A percentile compares a stretch with the other conserved stretches of the same genome.
Evolutionary conservation across 1,140 invertebrate genomes (phyloP).

Genomic region (Macrobrachium rosenbergii): DNA sequence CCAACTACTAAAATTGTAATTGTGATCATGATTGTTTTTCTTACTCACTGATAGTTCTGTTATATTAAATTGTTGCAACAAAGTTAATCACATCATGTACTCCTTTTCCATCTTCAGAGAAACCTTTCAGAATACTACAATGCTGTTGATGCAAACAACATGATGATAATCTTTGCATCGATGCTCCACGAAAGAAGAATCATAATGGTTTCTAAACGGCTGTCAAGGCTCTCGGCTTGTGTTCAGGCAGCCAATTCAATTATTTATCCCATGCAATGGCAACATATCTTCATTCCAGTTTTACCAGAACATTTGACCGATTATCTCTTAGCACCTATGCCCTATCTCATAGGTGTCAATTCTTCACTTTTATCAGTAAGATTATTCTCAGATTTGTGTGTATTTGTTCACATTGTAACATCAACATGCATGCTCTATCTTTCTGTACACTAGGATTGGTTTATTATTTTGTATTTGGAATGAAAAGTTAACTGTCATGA

Average conservation of each 20-base stretch:
- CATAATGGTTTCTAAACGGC: constrained; percentile 87
- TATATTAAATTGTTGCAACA: neutral
- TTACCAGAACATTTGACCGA: constrained; percentile 89
- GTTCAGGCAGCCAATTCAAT: constrained; percentile 94
- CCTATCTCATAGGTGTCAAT: constrained; percentile 85
- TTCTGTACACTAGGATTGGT: neutral
- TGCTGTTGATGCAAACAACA: constrained; percentile 90
- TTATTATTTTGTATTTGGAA: too few species aligned
- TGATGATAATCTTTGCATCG: constrained; percentile 94
- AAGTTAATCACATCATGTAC: neutral
- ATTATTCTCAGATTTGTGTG: neutral
- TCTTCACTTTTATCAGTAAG: constrained; percentile 83
- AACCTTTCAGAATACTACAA: constrained; percentile 97
- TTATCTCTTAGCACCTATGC: constrained; percentile 78
- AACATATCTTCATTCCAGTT: constrained; percentile 97
- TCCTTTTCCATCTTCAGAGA: constrained; percentile 77
- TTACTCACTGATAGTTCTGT: neutral
- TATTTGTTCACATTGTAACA: neutral
- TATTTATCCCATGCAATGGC: constrained; percentile 98
- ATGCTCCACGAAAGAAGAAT: constrained; percentile 93
- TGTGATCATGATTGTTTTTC: too few species aligned
- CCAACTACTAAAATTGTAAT: too few species aligned
- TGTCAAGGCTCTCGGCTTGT: constrained; percentile 90
- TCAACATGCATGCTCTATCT: too few species aligned
- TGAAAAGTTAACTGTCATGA: too few species aligned